Conservation (phyloP, 1,140 invertebrate genomes). For the Aphelenchoides avenae region DNA sequence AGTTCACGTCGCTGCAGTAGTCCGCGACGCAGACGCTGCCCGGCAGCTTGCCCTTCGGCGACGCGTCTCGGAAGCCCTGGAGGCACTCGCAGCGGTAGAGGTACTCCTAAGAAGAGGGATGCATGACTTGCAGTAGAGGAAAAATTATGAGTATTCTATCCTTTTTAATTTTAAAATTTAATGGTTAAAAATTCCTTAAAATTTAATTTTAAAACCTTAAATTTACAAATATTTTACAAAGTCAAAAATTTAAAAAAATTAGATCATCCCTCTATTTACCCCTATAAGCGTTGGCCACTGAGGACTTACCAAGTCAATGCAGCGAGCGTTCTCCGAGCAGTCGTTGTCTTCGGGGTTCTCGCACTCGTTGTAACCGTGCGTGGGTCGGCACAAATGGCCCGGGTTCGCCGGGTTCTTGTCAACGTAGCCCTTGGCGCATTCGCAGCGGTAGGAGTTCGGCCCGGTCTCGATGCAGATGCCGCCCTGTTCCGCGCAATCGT, state of each 20-base stretch:
- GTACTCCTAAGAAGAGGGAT: conserved; percentile 35
- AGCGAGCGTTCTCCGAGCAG: conserved; percentile 52
- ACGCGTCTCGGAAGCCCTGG: conserved; percentile 45
- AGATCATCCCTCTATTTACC: no score
- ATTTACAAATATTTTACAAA: no score
- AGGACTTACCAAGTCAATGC: conserved; percentile 46
- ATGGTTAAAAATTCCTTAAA: no score
- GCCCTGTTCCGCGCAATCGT: conserved; percentile 54
- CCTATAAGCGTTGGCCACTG: neutral
- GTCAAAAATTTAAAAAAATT: no score
- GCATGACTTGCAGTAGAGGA: no score
- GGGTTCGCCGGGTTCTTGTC: conserved; percentile 53
- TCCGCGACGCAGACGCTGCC: conserved; percentile 55
- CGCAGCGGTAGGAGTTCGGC: conserved; percentile 49
- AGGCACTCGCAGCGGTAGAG: conserved; percentile 55
- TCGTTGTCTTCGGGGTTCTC: conserved; percentile 54
- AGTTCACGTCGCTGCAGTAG: conserved; percentile 57
- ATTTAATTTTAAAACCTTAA: no score
- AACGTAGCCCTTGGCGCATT: conserved; percentile 45
- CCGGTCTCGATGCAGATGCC: conserved; percentile 57
- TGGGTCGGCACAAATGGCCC: conserved; percentile 43
- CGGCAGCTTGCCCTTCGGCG: conserved; percentile 48
- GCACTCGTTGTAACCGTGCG: conserved; percentile 51
- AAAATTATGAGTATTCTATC: no score
- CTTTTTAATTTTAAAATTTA: no score